Conservation (phyloP, 1,140 invertebrate genomes). For the Charaxes varanes region DNA sequence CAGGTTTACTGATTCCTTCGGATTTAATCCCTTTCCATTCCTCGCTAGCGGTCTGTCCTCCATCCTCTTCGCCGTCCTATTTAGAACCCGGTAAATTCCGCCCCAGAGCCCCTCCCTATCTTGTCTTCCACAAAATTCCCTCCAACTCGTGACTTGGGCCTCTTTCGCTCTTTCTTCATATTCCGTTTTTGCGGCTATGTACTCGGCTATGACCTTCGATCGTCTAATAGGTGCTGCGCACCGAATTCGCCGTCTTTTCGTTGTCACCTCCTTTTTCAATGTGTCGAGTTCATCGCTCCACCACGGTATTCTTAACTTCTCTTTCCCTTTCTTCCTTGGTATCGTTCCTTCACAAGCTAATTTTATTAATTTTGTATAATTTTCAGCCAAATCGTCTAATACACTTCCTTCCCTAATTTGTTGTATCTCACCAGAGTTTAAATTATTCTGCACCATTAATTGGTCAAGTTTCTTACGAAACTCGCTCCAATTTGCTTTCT, state of each 20-base stretch:
- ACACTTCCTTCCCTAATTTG: too few relatives aligned
- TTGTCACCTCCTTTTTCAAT: neutral
- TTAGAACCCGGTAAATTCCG: constrained; percentile 4
- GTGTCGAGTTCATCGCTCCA: neutral
- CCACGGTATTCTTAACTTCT: too few relatives aligned
- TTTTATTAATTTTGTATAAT: too few relatives aligned
- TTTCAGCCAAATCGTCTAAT: too few relatives aligned
- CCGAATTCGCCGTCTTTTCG: constrained; percentile 1
- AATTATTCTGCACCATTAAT: too few relatives aligned
- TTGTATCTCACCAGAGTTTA: too few relatives aligned
- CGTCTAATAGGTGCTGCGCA: constrained; percentile 4
- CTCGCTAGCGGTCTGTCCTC: constrained; percentile 13
- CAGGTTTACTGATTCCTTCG: constrained; percentile 9
- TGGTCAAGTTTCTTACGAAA: too few relatives aligned
- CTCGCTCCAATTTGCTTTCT: too few relatives aligned
- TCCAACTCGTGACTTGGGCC: constrained; percentile 7
- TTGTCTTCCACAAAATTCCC: constrained; percentile 11
- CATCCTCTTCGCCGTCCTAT: neutral
- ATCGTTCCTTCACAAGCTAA: too few relatives aligned
- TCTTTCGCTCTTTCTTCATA: constrained; percentile 5
- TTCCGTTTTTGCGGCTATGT: constrained; percentile 5
- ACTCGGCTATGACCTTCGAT: neutral
- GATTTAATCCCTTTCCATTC: neutral
- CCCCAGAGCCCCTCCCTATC: constrained; percentile 10
- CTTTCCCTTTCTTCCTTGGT: too few relatives aligned